Conservation (phyloP, 2,113 vertebrate species). For the Equus przewalskii region DNA sequence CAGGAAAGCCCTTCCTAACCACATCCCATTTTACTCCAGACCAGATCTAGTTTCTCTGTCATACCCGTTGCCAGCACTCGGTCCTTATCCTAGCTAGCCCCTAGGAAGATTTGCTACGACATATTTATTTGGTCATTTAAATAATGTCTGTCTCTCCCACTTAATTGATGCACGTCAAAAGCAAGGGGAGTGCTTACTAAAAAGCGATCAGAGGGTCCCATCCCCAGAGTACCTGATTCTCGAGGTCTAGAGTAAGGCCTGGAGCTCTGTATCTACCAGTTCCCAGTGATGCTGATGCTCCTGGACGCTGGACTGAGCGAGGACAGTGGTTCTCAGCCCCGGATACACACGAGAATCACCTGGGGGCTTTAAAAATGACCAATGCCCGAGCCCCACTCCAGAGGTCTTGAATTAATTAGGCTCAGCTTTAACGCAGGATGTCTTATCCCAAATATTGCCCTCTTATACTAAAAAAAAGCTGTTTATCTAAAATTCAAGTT, state of each 20-base stretch:
- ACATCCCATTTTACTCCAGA: neutral
- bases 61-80: neutral
- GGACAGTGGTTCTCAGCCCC: neutral
- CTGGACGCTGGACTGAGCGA: neutral
- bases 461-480: neutral
- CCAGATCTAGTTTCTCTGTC: neutral
- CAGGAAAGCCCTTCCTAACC: neutral
- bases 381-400: neutral
- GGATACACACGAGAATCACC: neutral
- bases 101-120: neutral
- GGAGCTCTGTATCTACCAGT: neutral
- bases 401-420: neutral
- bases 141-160: neutral
- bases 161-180: neutral
- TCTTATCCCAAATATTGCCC: neutral
- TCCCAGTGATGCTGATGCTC: neutral
- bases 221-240: neutral
- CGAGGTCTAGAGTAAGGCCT: neutral
- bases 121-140: slow-evolving; percentile 12
- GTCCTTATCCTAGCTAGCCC: neutral
- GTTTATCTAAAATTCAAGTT: slow-evolving; percentile 38
- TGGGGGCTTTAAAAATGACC: neutral
- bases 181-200: neutral
- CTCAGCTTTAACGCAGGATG: neutral
- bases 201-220: neutral